Base-by-base conservation (phyloP, 2,797 vertebrate species). In the Peromyscus aztecus region DNA sequence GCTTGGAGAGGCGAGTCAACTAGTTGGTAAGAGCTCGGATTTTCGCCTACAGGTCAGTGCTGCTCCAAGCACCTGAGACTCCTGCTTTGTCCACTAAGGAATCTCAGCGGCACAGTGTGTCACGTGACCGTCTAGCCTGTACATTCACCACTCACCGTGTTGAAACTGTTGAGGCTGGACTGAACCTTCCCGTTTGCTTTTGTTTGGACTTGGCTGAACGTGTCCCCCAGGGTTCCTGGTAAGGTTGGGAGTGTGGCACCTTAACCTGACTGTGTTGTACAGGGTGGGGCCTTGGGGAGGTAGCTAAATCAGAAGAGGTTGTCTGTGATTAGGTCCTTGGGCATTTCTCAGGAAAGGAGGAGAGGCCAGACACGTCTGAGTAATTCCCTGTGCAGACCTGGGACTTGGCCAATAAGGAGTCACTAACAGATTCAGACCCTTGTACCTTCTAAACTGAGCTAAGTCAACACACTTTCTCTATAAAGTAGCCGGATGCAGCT, bases 121-220 rank as follows among this genome's bases (percentile, higher is more conserved):
- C 43, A 61, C 0, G 0, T 49, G 89, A 73, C 14, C 24, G n/a
- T 95, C 21, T 37, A 55, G 55, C 31, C 34, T 23, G 17, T 77
- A 52, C 59, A 55, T 40, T 24, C 13, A 10, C n/a, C 9, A 6
- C 37, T 3, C 4, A 10, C 37, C 2, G 0, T 5, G 19, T 49
- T 43, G 29, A 57, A 52, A 12, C 63, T 23, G 27, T 13, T 52
- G 40, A 55, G 40, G 14, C 21, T 23, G 24, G 71, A 29, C 65
- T 23, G 76, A 31, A 10, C 14, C 77, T 90, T 80, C 78, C 34
- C 59, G 13, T 19, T 75, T 61, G 37, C 31, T 77, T 86, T 8
- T 12, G 57, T 59, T 80, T 80, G 52, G 61, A 40, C 52, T 49
- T 14, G 7, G 2, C 63, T 86, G 13, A 57, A 19, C 73, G 85